phyloP scores from a whole-genome alignment of 1,140 invertebrate species.

The Rhopalosiphum padi region DNA sequence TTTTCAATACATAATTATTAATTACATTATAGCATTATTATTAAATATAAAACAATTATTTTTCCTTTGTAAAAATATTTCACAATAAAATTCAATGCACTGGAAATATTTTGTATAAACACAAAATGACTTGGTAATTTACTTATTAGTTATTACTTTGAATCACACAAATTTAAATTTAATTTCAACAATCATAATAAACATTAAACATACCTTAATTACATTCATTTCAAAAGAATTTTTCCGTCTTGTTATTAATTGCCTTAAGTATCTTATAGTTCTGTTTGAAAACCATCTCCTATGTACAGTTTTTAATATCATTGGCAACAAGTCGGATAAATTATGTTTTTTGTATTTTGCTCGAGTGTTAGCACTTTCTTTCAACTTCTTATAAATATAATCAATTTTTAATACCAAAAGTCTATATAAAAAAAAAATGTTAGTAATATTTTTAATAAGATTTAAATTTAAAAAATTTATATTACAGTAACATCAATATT shows the following conservation, averaged over 20 bases:
- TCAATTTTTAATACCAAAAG: constrained; percentile 22
- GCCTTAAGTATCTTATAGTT: neutral
- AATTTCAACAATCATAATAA: neutral
- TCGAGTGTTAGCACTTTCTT: neutral
- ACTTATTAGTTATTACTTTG: no score
- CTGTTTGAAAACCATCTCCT: constrained; percentile 48
- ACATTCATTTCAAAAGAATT: neutral
- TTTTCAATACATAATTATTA: no score
- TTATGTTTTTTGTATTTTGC: neutral
- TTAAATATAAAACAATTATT: no score
- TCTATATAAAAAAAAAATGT: constrained; percentile 8
- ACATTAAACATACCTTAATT: neutral
- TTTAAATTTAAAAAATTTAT: neutral
- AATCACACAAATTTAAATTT: no score
- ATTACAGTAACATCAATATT: neutral
- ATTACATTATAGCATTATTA: no score
- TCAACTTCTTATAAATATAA: constrained; percentile 17
- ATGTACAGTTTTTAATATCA: constrained; percentile 35
- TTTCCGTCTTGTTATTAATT: neutral
- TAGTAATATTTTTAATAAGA: neutral
- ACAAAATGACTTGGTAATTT: no score
- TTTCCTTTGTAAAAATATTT: no score
- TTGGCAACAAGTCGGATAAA: neutral
- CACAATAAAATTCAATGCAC: no score
- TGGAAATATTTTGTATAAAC: no score